phyloP scores from a whole-genome alignment of 2,888 invertebrate species.

The Andrena hattorfiana region DNA sequence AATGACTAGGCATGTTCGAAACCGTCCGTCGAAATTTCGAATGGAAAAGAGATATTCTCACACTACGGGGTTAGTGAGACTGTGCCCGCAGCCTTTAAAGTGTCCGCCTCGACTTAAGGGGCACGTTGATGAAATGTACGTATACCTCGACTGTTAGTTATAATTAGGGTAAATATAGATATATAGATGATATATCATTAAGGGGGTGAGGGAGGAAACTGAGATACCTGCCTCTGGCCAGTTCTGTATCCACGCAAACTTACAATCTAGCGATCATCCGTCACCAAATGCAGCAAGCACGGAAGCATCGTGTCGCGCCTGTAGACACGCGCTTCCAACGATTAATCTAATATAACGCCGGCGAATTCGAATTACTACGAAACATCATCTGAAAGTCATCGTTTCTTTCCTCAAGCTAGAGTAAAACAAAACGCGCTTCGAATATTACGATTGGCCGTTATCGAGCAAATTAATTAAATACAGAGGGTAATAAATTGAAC shows the following conservation, averaged over 20 bases:
- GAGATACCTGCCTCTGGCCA: constrained; percentile 85
- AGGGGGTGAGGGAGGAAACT: constrained; percentile 68
- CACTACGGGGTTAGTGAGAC: constrained; percentile 55
- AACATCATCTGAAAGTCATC: background rate
- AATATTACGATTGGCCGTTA: background rate
- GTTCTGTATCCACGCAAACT: constrained; percentile 84
- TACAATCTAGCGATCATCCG: constrained; percentile 79
- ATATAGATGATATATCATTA: constrained; percentile 50
- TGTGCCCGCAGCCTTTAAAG: constrained; percentile 47
- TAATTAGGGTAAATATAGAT: constrained; percentile 46
- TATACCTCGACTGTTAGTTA: constrained; percentile 69
- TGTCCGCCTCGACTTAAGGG: constrained; percentile 44
- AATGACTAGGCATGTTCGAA: background rate
- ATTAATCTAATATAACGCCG: constrained; percentile 20
- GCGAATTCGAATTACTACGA: constrained; percentile 9
- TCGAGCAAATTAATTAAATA: background rate
- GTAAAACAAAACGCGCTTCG: background rate
- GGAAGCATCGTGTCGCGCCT: constrained; percentile 44
- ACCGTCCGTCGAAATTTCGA: constrained; percentile 14
- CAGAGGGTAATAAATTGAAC: background rate
- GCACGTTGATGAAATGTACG: constrained; percentile 49
- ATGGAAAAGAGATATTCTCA: constrained; percentile 12
- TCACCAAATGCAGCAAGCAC: constrained; percentile 77
- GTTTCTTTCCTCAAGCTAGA: background rate
- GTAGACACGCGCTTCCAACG: constrained; percentile 32